Evolutionary conservation across 23 tunicate species (phyloP), one percentile per base, ranked within the genome.

Genomic region (Trididemnum miniatum): DNA sequence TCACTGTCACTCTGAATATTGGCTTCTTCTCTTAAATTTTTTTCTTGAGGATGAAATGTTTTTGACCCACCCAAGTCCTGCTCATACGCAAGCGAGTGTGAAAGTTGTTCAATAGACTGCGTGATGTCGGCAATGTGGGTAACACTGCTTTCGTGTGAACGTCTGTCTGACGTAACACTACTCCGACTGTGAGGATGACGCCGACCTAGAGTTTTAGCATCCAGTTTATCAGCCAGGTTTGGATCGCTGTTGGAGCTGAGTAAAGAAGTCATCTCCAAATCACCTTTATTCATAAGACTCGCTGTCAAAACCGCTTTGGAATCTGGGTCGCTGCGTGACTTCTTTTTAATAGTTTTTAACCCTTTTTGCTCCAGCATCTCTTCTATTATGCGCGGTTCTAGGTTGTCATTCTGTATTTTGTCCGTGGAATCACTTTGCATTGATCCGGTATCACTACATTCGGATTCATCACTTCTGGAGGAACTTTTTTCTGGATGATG

Each of bases 261-360:
- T 38, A 29, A 15, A 24, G 36, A 59, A 20, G 15, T 34, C 31
- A 18, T 12, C 4, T 74, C 79, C 5, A 5, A 1, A 34, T 44
- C 35, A 9, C 2, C 15, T 38, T 74, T 74, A 59, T 32, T 44
- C 27, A 74, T 37, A 4, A 74, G 29, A 3, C 79, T 34, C 20
- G 71, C 71, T 2, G 39, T 25, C 3, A 64, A 29, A 50, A 87
- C 92, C 22, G 92, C 92, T 26, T 60, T 87, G 33, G 86, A 60
- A 49, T 87, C 87, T 3, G 97, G 97, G 73, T 92, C 97, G 52
- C 97, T 92, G 54, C 26, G 67, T 20, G 97, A 92, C 71, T 92
- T 92, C 71, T 92, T 87, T 51, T 90, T 90, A 22, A 65, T n/a
- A 9, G 39, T 38, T 81, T 87, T 87, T 28, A 37, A 2, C 2